These are phyloP conservation scores for Brachionus sp. DNA, from an alignment of 1,140 invertebrate species.

Conservation along the genomic window DNA sequence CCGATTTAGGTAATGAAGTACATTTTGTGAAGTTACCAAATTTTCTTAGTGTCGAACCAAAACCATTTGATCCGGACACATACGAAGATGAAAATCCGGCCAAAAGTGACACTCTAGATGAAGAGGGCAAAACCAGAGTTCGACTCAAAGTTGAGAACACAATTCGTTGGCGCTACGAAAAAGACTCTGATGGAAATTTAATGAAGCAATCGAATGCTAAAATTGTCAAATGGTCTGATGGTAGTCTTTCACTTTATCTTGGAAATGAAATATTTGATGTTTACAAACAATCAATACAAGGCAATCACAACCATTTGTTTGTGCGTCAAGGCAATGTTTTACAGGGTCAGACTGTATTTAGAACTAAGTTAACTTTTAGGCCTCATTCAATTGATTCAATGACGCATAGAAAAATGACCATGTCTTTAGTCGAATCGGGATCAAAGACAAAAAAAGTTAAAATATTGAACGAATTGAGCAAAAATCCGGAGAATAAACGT, in stretches of 20 bases:
- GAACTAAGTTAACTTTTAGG: conserved; percentile 44
- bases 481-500: conserved; percentile 8
- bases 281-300: not conserved
- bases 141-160: conserved; percentile 40
- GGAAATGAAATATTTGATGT: conserved; percentile 46
- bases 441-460: conserved; percentile 40
- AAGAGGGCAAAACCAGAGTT: conserved; percentile 34
- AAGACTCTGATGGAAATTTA: conserved; percentile 15
- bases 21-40: conserved; percentile 43
- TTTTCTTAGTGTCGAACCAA: conserved; percentile 42
- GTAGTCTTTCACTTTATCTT: conserved; percentile 31
- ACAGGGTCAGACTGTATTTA: conserved; percentile 41
- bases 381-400: conserved; percentile 40
- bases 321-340: conserved; percentile 27
- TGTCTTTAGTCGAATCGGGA: conserved; percentile 6
- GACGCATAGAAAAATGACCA: conserved; percentile 44
- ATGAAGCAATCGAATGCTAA: conserved; percentile 24
- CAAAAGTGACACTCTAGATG: conserved; percentile 31
- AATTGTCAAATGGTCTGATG: conserved; percentile 46
- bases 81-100: conserved; percentile 17
- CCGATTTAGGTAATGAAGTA: conserved; percentile 30
- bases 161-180: conserved; percentile 34
- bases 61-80: conserved; percentile 33
- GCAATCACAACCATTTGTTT: conserved; percentile 46
- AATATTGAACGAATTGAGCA: conserved; percentile 10